Base-by-base conservation (phyloP, 1,140 invertebrate genomes). In the Atta cephalotes region DNA sequence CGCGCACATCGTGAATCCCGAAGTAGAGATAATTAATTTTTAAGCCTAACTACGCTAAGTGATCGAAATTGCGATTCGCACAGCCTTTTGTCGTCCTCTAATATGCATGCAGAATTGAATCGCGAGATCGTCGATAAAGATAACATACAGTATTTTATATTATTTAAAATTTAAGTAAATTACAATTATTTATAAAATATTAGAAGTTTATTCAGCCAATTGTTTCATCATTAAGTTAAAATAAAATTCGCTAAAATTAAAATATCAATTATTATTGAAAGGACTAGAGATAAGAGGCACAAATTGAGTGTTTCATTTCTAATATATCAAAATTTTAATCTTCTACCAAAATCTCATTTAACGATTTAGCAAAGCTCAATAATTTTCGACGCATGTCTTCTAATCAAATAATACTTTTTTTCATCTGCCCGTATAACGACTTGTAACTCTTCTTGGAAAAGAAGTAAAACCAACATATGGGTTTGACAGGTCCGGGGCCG, bases 21-120 rank as follows among this genome's bases (percentile, higher is more conserved):
- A 85, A 68, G 76, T 21, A 63, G 77, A 86, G 88, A 90, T 91
- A 92, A 93, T 93, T 93, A 93, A 92, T 93, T 92, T 92, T 89
- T 90, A 89, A 90, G 88, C 91, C 85, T 88, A 88, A 88, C 81
- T 80, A 90, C 89, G 88, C 87, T 93, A 93, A 93, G 92, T 89
- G 88, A 91, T 91, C 89, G 76, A 18, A 70, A 68, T 58, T 56
- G 79, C 76, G 74, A 39, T 25, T 31, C 49, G 45, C 76, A 10
- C 68, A 25, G 35, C 39, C 35, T 84, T 60, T 72, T 53, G 28
- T 63, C n/a, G 45, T 49, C 25, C 1, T 76, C 4, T 56, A 76
- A 76, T 76, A 76, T 84, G 70, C 70, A 76, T 63, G 28, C 12
- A 25, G 70, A 16, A 56, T 39, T 51, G 14, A 82, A 72, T 60